Evolutionary conservation across 2,888 invertebrate genomes (phyloP).

Genomic region (Spodoptera littoralis): DNA sequence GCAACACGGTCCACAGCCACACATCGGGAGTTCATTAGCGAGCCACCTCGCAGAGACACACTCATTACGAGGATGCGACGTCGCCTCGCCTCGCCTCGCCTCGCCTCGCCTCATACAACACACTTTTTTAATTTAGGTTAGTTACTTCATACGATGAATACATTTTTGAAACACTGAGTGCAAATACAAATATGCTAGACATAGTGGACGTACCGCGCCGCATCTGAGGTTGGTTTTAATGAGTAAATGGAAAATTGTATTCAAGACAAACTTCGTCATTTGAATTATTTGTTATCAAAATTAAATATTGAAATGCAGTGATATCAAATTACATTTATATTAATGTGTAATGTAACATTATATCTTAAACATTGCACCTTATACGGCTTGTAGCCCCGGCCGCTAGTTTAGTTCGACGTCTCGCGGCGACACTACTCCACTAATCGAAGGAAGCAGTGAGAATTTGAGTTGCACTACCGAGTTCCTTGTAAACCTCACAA

Average conservation of each 20-base stretch:
- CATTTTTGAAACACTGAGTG: constrained; percentile 26
- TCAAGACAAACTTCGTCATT: too few species aligned
- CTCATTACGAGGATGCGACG: constrained; percentile 54
- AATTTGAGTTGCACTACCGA: too few species aligned
- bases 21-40: constrained; percentile 60
- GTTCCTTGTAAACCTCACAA: too few species aligned
- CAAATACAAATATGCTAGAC: constrained; percentile 23
- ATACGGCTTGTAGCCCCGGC: too few species aligned
- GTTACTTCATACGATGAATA: constrained; percentile 37
- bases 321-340: too few species aligned
- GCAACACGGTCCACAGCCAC: neutral
- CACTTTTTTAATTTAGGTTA: constrained; percentile 55
- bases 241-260: constrained; percentile 5
- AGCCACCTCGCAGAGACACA: constrained; percentile 47
- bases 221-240: constrained; percentile 17
- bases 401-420: too few species aligned
- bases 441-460: too few species aligned
- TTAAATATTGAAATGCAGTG: too few species aligned
- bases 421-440: too few species aligned
- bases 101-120: constrained; percentile 19
- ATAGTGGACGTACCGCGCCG: neutral
- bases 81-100: constrained; percentile 13
- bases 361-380: too few species aligned
- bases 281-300: too few species aligned
- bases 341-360: too few species aligned